Evolutionary conservation across 92 coral and sea anemone genomes (phyloP).

Genomic region (Actinostola sp.): DNA sequence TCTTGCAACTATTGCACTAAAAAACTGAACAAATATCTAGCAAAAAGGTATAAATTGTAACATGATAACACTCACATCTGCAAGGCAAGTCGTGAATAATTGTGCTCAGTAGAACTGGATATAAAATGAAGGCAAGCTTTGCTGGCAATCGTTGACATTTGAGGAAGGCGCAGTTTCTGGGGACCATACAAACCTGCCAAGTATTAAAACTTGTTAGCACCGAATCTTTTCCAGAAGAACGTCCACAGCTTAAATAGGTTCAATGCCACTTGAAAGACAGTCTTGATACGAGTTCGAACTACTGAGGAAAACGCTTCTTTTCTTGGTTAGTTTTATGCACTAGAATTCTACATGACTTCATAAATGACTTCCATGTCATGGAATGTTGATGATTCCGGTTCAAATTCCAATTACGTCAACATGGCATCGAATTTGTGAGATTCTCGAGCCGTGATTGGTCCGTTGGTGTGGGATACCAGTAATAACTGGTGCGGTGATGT

Average conservation of each 20-base stretch:
- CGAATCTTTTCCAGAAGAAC: too few species aligned
- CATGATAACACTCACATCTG: too few species aligned
- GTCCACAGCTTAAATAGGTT: not conserved
- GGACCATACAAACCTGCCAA: too few species aligned
- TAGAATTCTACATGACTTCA: constrained; percentile 9
- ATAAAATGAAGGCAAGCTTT: too few species aligned
- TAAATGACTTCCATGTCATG: constrained; percentile 13
- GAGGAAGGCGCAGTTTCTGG: too few species aligned
- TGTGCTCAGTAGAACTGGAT: too few species aligned
- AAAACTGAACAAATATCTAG: too few species aligned
- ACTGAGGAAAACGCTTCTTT: not conserved
- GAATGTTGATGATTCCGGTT: constrained; percentile 21
- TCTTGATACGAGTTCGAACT: not conserved
- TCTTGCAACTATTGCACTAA: too few species aligned
- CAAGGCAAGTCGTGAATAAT: too few species aligned
- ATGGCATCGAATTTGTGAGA: not conserved
- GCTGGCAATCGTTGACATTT: too few species aligned
- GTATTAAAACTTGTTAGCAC: too few species aligned
- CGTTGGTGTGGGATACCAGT: constrained; percentile 2
- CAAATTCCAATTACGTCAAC: constrained; percentile 23
- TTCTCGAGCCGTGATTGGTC: constrained; percentile 9
- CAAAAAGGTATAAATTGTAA: too few species aligned
- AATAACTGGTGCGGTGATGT: constrained; percentile 3
- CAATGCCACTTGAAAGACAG: not conserved
- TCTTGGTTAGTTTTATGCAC: not conserved